Evolutionary conservation across 1,140 invertebrate genomes (phyloP).

Genomic region (Limonius californicus): DNA sequence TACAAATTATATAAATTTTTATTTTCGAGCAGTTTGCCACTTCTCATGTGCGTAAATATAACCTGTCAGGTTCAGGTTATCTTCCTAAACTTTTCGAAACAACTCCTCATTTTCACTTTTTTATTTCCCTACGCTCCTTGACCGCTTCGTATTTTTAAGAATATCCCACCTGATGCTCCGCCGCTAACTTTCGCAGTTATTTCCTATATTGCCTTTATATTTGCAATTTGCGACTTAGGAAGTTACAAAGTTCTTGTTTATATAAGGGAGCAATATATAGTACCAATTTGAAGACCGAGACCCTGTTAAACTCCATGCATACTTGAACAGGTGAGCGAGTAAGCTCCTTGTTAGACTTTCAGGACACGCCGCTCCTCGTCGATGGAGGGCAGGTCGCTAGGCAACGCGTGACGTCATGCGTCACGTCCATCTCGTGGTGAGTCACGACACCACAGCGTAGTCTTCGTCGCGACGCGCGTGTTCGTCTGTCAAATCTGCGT

Average conservation of each 20-base stretch:
- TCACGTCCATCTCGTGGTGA: slow-evolving; percentile 14
- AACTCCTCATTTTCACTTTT: background rate
- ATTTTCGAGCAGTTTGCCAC: no score
- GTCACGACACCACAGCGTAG: slow-evolving; percentile 1
- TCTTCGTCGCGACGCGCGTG: slow-evolving; percentile 1
- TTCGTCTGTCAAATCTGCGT: background rate
- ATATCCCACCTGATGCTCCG: background rate
- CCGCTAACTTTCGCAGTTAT: background rate
- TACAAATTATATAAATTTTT: background rate
- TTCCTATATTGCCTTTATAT: background rate
- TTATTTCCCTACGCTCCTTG: background rate
- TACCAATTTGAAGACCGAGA: slow-evolving; percentile 9
- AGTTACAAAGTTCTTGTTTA: slow-evolving; percentile 7
- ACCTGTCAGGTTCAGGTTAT: background rate
- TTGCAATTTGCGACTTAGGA: slow-evolving; percentile 11
- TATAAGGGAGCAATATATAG: slow-evolving; percentile 10
- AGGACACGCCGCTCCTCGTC: slow-evolving; percentile 12
- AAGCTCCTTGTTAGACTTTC: slow-evolving; percentile 4
- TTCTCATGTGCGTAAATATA: background rate
- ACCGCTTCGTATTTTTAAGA: background rate
- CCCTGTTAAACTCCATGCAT: slow-evolving; percentile 14
- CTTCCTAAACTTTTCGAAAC: background rate
- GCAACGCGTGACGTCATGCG: slow-evolving; percentile 10
- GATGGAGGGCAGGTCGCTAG: slow-evolving; percentile 12
- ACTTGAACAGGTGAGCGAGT: slow-evolving; percentile 8